These are phyloP conservation scores for Lepidurus packardi DNA, from an alignment of 1,140 invertebrate genomes.

Conservation along the genomic window DNA sequence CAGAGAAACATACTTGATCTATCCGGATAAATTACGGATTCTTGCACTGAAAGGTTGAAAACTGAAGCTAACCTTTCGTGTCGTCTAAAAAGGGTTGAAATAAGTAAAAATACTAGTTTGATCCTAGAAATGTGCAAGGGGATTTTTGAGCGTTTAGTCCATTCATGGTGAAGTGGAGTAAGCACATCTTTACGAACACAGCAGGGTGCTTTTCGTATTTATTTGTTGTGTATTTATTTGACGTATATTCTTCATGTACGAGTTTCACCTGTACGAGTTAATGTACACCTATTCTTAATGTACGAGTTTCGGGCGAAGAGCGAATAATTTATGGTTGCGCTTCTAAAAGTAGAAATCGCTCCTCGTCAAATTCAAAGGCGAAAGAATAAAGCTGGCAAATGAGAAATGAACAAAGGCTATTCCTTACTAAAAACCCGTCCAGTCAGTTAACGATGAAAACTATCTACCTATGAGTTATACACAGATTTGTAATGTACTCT, in stretches of 20 bases:
- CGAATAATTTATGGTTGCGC: not conserved
- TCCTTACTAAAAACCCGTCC: constrained; percentile 1
- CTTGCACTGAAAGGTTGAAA: too few relatives aligned
- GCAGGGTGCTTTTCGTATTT: not conserved
- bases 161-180: too few relatives aligned
- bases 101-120: too few relatives aligned
- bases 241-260: not conserved
- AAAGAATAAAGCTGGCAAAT: not conserved
- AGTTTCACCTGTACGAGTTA: too few relatives aligned
- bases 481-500: not conserved
- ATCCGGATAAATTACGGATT: too few relatives aligned
- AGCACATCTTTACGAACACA: too few relatives aligned
- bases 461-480: not conserved
- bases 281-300: constrained; percentile 9
- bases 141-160: too few relatives aligned
- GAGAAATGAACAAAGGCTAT: not conserved
- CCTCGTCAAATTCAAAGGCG: not conserved
- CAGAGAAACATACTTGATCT: too few relatives aligned
- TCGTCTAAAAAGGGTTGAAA: too few relatives aligned
- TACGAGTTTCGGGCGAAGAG: constrained; percentile 2
- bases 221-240: not conserved
- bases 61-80: too few relatives aligned
- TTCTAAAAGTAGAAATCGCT: not conserved
- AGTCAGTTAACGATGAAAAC: not conserved
- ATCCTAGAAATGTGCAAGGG: too few relatives aligned